A percentile compares a stretch with the other conserved stretches of the same genome.
Evolutionary conservation across 2,888 invertebrate genomes (phyloP).

Genomic region (Omphaloscelis lunosa): DNA sequence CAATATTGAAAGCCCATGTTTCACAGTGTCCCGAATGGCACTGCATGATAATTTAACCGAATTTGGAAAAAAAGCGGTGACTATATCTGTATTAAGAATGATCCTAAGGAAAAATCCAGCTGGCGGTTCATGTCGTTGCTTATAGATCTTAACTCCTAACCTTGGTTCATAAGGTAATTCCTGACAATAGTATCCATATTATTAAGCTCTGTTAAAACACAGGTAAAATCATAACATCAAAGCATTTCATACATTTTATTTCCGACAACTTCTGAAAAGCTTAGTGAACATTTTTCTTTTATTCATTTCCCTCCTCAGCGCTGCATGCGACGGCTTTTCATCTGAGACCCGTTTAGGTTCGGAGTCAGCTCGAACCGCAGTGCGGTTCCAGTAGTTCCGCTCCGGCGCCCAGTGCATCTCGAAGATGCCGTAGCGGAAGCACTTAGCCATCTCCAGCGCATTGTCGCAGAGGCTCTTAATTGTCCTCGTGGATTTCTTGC

Average conservation of each 20-base stretch:
- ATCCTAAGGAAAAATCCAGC: not conserved
- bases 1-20: not conserved
- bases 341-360: not conserved
- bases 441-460: constrained; percentile 66
- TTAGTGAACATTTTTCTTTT: not conserved
- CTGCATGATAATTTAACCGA: not conserved
- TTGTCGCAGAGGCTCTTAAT: constrained; percentile 22
- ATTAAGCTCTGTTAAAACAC: not conserved
- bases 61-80: not conserved
- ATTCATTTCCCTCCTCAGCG: not conserved
- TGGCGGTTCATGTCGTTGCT: not conserved
- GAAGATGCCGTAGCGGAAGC: constrained; percentile 68
- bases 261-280: constrained; percentile 23
- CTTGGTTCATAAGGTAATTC: too few relatives aligned
- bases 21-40: not conserved
- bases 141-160: not conserved
- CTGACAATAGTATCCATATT: not conserved
- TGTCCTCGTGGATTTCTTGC: constrained; percentile 22
- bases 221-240: constrained; percentile 2
- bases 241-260: constrained; percentile 24
- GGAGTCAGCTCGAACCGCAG: not conserved
- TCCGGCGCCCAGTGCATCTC: constrained; percentile 54
- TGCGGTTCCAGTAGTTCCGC: constrained; percentile 21
- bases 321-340: not conserved
- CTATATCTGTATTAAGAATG: not conserved